Base-by-base conservation (phyloP, 2,797 vertebrate species). In the Oreochromis mossambicus region DNA sequence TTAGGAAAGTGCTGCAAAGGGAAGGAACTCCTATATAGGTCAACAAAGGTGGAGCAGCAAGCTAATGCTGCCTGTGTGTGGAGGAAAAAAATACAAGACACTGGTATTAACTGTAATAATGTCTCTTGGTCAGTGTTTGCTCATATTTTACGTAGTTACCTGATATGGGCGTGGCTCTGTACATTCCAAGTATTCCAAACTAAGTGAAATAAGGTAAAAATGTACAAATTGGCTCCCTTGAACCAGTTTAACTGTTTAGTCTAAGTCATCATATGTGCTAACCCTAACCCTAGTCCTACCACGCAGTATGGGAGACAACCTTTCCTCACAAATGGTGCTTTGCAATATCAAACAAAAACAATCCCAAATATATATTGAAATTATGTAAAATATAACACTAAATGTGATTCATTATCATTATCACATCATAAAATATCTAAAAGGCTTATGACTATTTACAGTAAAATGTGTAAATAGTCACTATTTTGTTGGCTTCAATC, bases 21-120 rank as follows among this genome's bases (percentile, higher is more conserved):
- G 66, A 80, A 51, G 43, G 36, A 90, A 55, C 87, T 91, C 85
- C 51, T 92, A 94, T 91, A 78, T 94, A 92, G 92, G 93, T 91
- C 92, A 92, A 1, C 82, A 58, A 84, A 90, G 92, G 89, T 86
- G 81, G 83, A 86, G 82, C 87, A 81, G 76, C 50, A 58, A 2
- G 48, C 77, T 17, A 63, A 85, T 73, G 11, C 61, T 78, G 58
- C 63, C 77, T 77, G 26, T 78, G 82, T 79, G 46, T 73, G 77
- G 76, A 81, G 70, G 14, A 48, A 50, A 50, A 38, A 38, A 4
- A 70, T 19, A 73, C 5, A 12, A 66, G 50, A 73, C 54, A 17
- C 12, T n/a, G 13, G 32, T 12, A 41, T n/a, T 48, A 56, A 79
- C 10, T 78, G 52, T 77, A 58, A 17, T 15, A 8, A 77, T 32